Base-by-base conservation (phyloP, 2,888 invertebrate genomes). In the Poecilobothrus nobilitatus region DNA sequence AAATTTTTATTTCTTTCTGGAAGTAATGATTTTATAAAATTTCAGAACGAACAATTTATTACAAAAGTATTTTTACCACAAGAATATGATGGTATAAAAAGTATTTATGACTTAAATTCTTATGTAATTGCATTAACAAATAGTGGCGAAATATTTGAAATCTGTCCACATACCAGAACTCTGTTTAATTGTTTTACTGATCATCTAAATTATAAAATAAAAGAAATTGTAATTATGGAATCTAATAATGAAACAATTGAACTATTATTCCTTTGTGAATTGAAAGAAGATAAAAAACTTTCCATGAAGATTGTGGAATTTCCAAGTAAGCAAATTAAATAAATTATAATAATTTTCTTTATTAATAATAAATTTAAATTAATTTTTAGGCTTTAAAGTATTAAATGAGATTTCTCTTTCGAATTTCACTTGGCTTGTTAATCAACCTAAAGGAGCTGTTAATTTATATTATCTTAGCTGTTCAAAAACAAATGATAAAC, bases 401-500 rank as follows among this genome's bases (percentile, higher is more conserved):
- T 77, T 76, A 65, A 77, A 76, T 63, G 80, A 82, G 67, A 70
- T 82, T 20, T 75, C 76, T 65, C 76, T 81, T 12, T 71, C 75
- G 0, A 72, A 75, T 8, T 73, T 78, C 34, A 73, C 79, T 0
- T 82, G 82, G 82, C 73, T 82, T 0, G 78, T 81, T 1, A 74
- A 76, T 6, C 82, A 82, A 71, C 77, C 80, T 2, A 81, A 80
- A 69, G 74, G 77, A 69, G 77, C 80, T 0, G 76, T 80, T 10
- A 82, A 81, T 74, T 73, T 82, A 18, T 82, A 81, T 68, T 82
- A 80, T 70, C 70, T 82, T 65, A 74, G 75, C 4, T 75, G 78
- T 1, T 75, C 76, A 44, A 70, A 76, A 20, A 41, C 68, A 1
- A 76, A 76, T 68, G 68, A 66, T 0, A 68, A 72, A 3, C 72